These are phyloP conservation scores for Drosophila littoralis DNA, from an alignment of 1,140 invertebrate genomes.

Conservation along the genomic window DNA sequence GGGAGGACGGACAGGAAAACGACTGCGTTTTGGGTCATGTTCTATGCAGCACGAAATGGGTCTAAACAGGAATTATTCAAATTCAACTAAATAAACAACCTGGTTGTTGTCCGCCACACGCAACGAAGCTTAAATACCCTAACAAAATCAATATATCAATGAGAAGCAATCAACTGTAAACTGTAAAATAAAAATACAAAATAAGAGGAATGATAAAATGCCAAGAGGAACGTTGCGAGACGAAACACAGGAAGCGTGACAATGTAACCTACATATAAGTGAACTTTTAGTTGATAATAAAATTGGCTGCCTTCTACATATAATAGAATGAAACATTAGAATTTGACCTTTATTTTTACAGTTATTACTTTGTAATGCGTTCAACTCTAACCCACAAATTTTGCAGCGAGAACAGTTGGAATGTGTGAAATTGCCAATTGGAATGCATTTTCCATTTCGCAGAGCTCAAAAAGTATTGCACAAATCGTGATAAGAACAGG, in stretches of 20 bases:
- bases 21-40: slow-evolving; percentile 6
- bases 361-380: neutral
- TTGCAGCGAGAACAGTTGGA: neutral
- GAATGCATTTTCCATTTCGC: neutral
- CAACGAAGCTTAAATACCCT: slow-evolving; percentile 24
- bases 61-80: slow-evolving; percentile 34
- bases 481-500: neutral
- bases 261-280: too few species aligned
- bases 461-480: neutral
- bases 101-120: neutral
- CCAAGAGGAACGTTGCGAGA: too few species aligned
- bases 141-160: slow-evolving; percentile 24
- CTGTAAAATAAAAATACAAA: neutral
- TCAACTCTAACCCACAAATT: neutral
- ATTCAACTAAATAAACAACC: slow-evolving; percentile 37
- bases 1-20: neutral
- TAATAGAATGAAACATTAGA: too few species aligned
- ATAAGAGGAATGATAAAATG: neutral
- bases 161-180: slow-evolving; percentile 16
- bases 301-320: too few species aligned
- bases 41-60: slow-evolving; percentile 24
- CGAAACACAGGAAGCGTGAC: too few species aligned
- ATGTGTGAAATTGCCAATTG: neutral
- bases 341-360: too few species aligned
- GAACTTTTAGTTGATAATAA: too few species aligned